Base-by-base conservation (phyloP, 2,888 invertebrate species). In the Phania funesta region DNA sequence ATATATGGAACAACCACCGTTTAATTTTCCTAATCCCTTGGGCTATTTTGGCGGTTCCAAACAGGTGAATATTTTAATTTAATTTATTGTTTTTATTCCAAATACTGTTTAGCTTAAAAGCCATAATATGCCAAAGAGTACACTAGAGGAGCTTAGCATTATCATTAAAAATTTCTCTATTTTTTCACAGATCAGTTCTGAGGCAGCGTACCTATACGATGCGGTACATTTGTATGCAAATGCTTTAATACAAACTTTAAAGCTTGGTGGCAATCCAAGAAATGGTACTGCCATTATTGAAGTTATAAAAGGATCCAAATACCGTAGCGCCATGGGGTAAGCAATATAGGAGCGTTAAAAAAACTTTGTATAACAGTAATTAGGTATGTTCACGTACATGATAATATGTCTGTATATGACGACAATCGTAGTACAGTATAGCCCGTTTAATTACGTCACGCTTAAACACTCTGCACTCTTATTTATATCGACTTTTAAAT, bases 141-240 rank as follows among this genome's bases (percentile, higher is more conserved):
- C n/a, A n/a, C n/a, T n/a, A n/a, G n/a, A n/a, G n/a, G n/a, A n/a
- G n/a, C n/a, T n/a, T n/a, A n/a, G n/a, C n/a, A n/a, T n/a, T n/a
- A n/a, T n/a, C n/a, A n/a, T n/a, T n/a, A n/a, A n/a, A n/a, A n/a
- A n/a, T n/a, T n/a, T n/a, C n/a, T n/a, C n/a, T 32, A 11, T 32
- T 11, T 4, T 38, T 1, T 38, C 16, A 38, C 89, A 97, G 96
- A 96, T 96, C 87, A 94, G 95, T 83, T 95, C 96, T 70, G 96
- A 96, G 90, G 98, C 98, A 16, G 97, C 96, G 38, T 97, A 98
- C 93, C 93, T 97, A 24, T 98, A 98, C 90, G 98, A 98, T 90
- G 96, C 99, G 0, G 96, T 99, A 58, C 95, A 96, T 93, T 93
- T 98, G 84, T 99, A 99, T 91, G 96, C 97, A 11, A 93, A 93